Evolutionary conservation across 2,113 vertebrate genomes (phyloP), one percentile per base, ranked within the genome.

Genomic region (Cephalopholis sonnerati): DNA sequence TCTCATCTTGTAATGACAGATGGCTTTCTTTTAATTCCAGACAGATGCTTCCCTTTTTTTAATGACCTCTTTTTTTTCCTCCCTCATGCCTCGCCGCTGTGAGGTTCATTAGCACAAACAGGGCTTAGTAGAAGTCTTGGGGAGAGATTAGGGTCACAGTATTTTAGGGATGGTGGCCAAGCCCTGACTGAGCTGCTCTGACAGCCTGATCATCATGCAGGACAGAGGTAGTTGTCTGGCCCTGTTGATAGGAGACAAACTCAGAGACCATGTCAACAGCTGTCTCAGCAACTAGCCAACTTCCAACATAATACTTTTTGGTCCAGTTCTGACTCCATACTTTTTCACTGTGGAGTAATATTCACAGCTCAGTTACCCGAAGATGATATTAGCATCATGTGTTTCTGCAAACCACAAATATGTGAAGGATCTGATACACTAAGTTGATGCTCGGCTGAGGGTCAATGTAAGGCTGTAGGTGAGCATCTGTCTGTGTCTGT

Each of bases 1-100:
- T 46, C 87, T 86, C 89, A 46, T 87, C 89, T 61, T 29, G 51
- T 32, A 1, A 79, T 78, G 89, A 90, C 91, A 84, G 81, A 91
- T 87, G 85, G 81, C 5, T 83, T 83, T 68, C 85, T 79, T 80
- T 87, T 92, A 81, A 86, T 62, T 91, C 69, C 67, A 79, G 57
- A 54, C 81, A 88, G 89, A 89, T 82, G 85, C 75, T 85, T 66
- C 62, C 70, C 18, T 46, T 70, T 76, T 85, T 81, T 76, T 86
- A 83, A 69, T 71, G 27, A 75, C 73, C 64, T 55, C 29, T 36
- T 46, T 61, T 65, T 25, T 36, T 67, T 24, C 8, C 53, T 62
- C 59, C 54, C 39, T 41, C 46, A 2, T 71, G 44, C 62, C 36
- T 79, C 17, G 5, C 61, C 27, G 44, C 82, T 79, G 81, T 55